phyloP scores from a whole-genome alignment of 1,140 invertebrate genomes.

The Heliothis virescens region DNA sequence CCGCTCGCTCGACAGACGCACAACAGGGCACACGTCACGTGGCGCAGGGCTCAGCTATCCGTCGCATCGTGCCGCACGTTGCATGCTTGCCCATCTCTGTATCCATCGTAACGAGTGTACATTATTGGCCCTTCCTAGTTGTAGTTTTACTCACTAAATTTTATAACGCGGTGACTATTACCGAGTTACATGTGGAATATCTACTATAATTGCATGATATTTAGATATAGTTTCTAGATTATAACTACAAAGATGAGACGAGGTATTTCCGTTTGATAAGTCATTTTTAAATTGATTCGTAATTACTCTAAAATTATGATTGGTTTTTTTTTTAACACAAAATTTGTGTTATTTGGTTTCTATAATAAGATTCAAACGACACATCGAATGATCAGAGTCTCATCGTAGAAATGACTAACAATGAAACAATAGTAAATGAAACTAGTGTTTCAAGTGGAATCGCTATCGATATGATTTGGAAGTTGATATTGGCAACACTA shows the following conservation, averaged over 20 bases:
- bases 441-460: background rate
- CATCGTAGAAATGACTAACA: constrained; percentile 26
- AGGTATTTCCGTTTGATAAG: constrained; percentile 33
- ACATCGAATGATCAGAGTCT: constrained; percentile 43
- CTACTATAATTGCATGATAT: constrained; percentile 70
- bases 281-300: constrained; percentile 7
- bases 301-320: constrained; percentile 32
- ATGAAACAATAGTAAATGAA: constrained; percentile 10
- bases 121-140: constrained; percentile 56
- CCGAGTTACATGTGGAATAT: constrained; percentile 55
- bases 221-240: constrained; percentile 73
- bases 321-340: constrained; percentile 2
- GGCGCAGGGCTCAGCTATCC: too few species aligned
- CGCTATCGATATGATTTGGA: constrained; percentile 3
- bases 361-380: constrained; percentile 1
- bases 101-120: constrained; percentile 59
- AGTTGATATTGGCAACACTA: background rate
- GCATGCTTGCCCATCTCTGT: constrained; percentile 62
- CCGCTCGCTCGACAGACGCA: constrained; percentile 35
- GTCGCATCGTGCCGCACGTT: constrained; percentile 56
- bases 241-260: constrained; percentile 53
- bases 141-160: constrained; percentile 56
- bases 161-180: constrained; percentile 49
- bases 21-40: constrained; percentile 17
- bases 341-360: constrained; percentile 19